Evolutionary conservation across 2,888 invertebrate genomes (phyloP).

Genomic region (Orchestes rusci): DNA sequence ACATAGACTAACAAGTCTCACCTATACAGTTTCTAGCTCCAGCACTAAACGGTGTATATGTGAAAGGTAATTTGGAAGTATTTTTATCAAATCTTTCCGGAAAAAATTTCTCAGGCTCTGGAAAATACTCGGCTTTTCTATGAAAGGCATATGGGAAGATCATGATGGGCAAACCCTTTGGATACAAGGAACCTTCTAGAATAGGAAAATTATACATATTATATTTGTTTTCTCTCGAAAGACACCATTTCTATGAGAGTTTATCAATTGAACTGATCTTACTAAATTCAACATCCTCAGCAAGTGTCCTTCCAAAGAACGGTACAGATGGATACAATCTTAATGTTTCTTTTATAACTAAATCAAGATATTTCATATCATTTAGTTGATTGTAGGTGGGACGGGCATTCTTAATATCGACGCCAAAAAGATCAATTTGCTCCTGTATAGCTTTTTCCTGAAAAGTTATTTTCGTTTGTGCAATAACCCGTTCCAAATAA

Average conservation of each 20-base stretch:
- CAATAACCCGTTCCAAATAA: background rate
- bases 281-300: conserved; percentile 25
- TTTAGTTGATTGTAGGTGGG: conserved; percentile 33
- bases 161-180: conserved; percentile 5
- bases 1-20: no score
- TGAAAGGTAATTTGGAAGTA: conserved; percentile 11
- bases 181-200: conserved; percentile 17
- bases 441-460: no score
- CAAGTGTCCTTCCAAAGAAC: conserved; percentile 27
- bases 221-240: background rate
- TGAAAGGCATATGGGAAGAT: conserved; percentile 14
- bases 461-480: background rate
- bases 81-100: conserved; percentile 21
- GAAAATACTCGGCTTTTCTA: conserved; percentile 17
- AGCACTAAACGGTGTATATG: conserved; percentile 26
- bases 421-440: no score
- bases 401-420: conserved; percentile 22
- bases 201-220: background rate
- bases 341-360: conserved; percentile 36
- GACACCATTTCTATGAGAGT: background rate
- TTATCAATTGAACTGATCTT: no score
- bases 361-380: conserved; percentile 37
- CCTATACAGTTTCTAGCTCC: conserved; percentile 26
- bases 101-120: conserved; percentile 22
- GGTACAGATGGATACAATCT: conserved; percentile 37